These are phyloP conservation scores for Parnassius glacialis DNA, from an alignment of 2,888 invertebrate genomes.

Conservation along the genomic window DNA sequence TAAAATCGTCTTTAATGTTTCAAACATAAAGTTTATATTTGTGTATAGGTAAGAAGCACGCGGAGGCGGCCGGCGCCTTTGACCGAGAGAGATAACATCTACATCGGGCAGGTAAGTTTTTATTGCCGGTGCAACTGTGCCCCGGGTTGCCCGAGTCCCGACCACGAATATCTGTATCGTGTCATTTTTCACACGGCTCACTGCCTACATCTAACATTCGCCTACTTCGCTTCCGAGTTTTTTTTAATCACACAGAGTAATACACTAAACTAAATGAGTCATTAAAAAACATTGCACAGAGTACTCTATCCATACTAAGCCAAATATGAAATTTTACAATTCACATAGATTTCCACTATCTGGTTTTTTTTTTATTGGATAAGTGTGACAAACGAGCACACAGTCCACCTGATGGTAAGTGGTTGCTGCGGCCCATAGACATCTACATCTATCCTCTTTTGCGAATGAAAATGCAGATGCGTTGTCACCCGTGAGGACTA, in stretches of 20 bases:
- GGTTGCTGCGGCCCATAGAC: too few species aligned
- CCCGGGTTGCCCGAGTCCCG: constrained; percentile 37
- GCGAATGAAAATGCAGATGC: too few species aligned
- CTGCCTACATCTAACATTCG: constrained; percentile 4
- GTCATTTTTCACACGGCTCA: constrained; percentile 22
- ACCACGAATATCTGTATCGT: constrained; percentile 35
- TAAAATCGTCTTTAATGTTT: constrained; percentile 28
- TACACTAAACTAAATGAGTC: too few species aligned
- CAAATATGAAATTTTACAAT: too few species aligned
- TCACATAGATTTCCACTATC: too few species aligned
- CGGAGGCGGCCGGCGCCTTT: constrained; percentile 70
- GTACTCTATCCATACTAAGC: too few species aligned
- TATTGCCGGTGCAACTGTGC: constrained; percentile 49
- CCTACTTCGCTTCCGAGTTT: neutral
- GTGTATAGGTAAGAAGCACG: constrained; percentile 28
- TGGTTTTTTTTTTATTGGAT: too few species aligned
- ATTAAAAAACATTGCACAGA: too few species aligned
- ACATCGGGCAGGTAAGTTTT: constrained; percentile 75
- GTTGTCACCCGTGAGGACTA: too few species aligned
- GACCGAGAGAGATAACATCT: constrained; percentile 74
- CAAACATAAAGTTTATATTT: constrained; percentile 36
- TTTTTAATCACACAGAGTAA: neutral
- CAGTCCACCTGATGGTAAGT: too few species aligned
- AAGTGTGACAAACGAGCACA: too few species aligned
- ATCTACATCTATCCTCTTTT: too few species aligned